Conservation (phyloP, 2,888 invertebrate species). For the Microchrysa polita region DNA sequence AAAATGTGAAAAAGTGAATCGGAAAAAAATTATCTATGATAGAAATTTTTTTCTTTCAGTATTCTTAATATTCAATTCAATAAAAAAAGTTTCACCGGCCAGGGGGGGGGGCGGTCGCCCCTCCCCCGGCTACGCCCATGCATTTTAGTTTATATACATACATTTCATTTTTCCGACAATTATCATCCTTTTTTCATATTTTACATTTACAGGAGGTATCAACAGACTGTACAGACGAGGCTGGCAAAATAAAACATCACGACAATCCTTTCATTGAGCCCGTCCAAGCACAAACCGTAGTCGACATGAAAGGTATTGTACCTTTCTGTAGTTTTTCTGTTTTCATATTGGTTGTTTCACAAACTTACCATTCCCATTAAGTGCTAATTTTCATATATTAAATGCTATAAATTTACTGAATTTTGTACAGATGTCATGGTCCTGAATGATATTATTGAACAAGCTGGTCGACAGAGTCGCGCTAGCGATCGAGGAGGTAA, state of each 20-base stretch:
- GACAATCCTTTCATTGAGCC: constrained; percentile 94
- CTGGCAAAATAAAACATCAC: constrained; percentile 82
- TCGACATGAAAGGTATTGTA: constrained; percentile 89
- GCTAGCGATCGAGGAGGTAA: constrained; percentile 90
- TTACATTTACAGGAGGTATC: constrained; percentile 75
- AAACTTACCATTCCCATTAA: background rate
- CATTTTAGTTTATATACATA: too few species aligned
- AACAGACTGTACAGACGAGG: constrained; percentile 80
- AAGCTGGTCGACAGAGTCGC: constrained; percentile 88
- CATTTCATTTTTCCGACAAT: too few species aligned
- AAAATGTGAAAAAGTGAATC: too few species aligned
- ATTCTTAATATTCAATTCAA: too few species aligned
- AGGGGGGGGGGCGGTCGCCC: too few species aligned
- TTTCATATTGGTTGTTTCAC: background rate
- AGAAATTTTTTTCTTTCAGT: too few species aligned
- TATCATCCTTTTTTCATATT: too few species aligned
- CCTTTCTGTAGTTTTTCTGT: background rate
- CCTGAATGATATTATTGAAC: constrained; percentile 95
- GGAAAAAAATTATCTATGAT: too few species aligned
- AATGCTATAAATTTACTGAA: constrained; percentile 21
- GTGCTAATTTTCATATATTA: constrained; percentile 19
- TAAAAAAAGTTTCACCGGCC: too few species aligned
- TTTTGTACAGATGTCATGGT: constrained; percentile 89
- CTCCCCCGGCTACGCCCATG: too few species aligned
- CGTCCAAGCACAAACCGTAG: constrained; percentile 85